Percentiles rank a stretch among this genome's conserved stretches.
Conservation (phyloP, 2,888 invertebrate species). For the Macrosiphum euphorbiae region DNA sequence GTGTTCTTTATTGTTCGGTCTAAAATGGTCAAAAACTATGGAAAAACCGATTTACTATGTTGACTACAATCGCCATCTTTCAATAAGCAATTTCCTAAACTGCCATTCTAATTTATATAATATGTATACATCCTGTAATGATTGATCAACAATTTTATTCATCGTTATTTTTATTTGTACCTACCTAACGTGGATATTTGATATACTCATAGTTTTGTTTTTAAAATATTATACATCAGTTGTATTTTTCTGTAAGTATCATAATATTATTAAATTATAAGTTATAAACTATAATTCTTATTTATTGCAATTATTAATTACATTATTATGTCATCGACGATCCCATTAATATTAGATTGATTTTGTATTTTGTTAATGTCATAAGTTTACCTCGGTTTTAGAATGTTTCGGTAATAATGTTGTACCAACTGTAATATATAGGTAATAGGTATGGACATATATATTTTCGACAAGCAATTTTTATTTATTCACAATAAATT, state of each 20-base stretch:
- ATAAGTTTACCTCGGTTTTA: background rate
- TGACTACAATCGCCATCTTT: background rate
- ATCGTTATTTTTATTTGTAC: background rate
- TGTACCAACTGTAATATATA: background rate
- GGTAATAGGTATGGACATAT: background rate
- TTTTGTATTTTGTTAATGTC: background rate
- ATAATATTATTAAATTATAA: background rate
- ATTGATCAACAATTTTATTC: background rate
- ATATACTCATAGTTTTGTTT: background rate
- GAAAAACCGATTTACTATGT: background rate
- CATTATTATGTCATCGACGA: background rate
- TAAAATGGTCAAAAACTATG: slow-evolving; percentile 24
- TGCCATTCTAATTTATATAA: background rate
- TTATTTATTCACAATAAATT: background rate
- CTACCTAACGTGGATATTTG: background rate
- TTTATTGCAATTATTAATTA: background rate
- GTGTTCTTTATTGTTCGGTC: slow-evolving; percentile 24
- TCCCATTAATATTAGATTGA: background rate
- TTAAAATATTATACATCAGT: background rate
- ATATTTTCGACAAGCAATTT: background rate
- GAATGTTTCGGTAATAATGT: background rate
- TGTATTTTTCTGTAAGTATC: background rate
- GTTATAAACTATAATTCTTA: too few relatives aligned
- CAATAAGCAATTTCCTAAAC: background rate
- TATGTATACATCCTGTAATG: background rate